phyloP scores from a whole-genome alignment of 2,888 invertebrate species.

The Tenthredo distinguenda region DNA sequence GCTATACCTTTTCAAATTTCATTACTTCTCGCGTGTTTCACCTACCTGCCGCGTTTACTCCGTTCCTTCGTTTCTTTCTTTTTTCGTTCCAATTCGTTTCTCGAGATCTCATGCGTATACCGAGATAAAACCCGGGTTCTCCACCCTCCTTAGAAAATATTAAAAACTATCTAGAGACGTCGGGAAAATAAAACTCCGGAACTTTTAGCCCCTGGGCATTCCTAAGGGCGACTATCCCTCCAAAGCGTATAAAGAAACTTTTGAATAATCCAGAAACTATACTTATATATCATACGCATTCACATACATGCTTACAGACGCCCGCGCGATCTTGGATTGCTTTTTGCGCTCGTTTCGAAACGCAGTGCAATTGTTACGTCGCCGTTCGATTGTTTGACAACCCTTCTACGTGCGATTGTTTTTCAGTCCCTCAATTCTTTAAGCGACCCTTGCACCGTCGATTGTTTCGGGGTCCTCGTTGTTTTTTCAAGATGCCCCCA shows the following conservation, averaged over 20 bases:
- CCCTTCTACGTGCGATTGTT: conserved; percentile 26
- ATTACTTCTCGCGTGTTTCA: conserved; percentile 30
- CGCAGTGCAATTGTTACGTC: conserved; percentile 52
- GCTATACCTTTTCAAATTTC: conserved; percentile 24
- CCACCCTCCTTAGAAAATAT: conserved; percentile 49
- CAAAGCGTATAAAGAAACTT: conserved; percentile 55
- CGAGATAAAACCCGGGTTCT: conserved; percentile 14
- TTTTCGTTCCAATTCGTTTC: conserved; percentile 3
- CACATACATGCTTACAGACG: conserved; percentile 53
- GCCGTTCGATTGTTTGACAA: conserved; percentile 46
- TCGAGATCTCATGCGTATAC: conserved; percentile 15
- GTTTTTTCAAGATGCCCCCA: conserved; percentile 57
- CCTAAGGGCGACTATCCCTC: conserved; percentile 46
- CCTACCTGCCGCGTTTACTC: not conserved
- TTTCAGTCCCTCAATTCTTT: conserved; percentile 55
- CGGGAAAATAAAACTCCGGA: conserved; percentile 39
- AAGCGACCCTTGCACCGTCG: conserved; percentile 56
- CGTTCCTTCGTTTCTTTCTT: not conserved
- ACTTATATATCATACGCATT: conserved; percentile 42
- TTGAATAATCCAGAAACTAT: conserved; percentile 59
- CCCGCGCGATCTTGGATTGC: conserved; percentile 54
- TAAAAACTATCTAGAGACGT: conserved; percentile 51
- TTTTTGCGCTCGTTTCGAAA: conserved; percentile 40
- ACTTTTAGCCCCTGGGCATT: conserved; percentile 55
- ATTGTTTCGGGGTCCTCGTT: conserved; percentile 60